Percentiles rank a stretch among this genome's conserved stretches.
Conservation (phyloP, 2,113 vertebrate species). For the Pachycephala philippinensis region DNA sequence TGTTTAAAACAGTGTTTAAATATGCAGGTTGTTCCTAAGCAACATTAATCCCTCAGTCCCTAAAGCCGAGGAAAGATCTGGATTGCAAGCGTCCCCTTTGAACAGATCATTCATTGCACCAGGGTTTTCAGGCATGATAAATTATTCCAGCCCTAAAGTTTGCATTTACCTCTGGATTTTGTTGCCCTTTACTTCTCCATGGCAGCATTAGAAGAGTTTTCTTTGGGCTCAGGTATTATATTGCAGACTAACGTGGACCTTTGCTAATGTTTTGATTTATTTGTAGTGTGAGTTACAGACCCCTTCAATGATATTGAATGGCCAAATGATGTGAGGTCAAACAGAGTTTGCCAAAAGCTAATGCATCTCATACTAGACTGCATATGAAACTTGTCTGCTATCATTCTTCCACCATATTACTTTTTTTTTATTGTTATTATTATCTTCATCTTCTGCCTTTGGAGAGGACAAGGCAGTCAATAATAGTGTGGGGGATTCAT, state of each 20-base stretch:
- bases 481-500: conserved; percentile 7
- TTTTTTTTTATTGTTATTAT: not conserved
- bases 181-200: not conserved
- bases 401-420: not conserved
- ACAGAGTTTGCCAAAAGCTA: not conserved
- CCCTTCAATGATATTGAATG: not conserved
- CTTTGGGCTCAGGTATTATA: not conserved
- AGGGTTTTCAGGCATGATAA: conserved; percentile 23
- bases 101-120: conserved; percentile 5
- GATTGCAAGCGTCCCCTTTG: not conserved
- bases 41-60: conserved; percentile 32
- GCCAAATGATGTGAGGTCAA: not conserved
- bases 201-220: not conserved
- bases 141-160: conserved; percentile 17
- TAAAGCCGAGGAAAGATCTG: conserved; percentile 25
- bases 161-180: not conserved
- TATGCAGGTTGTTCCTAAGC: conserved; percentile 58
- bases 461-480: conserved; percentile 2
- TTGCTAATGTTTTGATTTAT: not conserved
- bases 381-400: not conserved
- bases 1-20: conserved; percentile 40
- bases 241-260: not conserved
- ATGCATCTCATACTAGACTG: not conserved
- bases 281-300: not conserved
- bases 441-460: not conserved